Evolutionary conservation across 2,113 vertebrate genomes (phyloP).

Genomic region (Osmerus mordax): DNA sequence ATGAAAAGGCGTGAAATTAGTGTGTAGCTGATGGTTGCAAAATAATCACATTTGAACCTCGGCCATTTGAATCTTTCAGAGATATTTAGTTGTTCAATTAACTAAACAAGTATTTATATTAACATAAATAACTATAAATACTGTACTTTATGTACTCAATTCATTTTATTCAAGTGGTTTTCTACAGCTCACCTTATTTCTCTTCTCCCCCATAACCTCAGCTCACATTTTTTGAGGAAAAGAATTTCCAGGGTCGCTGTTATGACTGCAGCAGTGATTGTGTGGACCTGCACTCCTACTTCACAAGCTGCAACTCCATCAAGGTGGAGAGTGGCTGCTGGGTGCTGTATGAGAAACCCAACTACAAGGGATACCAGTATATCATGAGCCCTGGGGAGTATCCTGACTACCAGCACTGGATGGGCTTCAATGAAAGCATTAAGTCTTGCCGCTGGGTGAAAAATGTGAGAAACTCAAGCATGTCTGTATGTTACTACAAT

Average conservation of each 20-base stretch:
- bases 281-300: constrained; percentile 61
- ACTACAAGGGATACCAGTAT: constrained; percentile 68
- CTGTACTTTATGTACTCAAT: too few species aligned
- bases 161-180: neutral
- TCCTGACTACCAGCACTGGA: constrained; percentile 66
- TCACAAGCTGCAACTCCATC: constrained; percentile 61
- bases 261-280: constrained; percentile 69
- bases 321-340: constrained; percentile 62
- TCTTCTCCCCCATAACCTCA: constrained; percentile 20
- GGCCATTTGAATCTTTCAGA: too few species aligned
- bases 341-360: constrained; percentile 69
- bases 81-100: too few species aligned
- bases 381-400: constrained; percentile 69
- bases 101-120: too few species aligned
- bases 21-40: too few species aligned
- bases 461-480: constrained; percentile 48
- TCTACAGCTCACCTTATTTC: neutral
- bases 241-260: constrained; percentile 71
- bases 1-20: too few species aligned
- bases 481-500: neutral
- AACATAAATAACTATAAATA: too few species aligned
- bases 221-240: constrained; percentile 72
- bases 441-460: constrained; percentile 65
- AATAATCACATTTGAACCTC: too few species aligned
- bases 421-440: constrained; percentile 68